Base-by-base conservation (phyloP, 2,113 vertebrate genomes). In the Phalacrocorax carbo region DNA sequence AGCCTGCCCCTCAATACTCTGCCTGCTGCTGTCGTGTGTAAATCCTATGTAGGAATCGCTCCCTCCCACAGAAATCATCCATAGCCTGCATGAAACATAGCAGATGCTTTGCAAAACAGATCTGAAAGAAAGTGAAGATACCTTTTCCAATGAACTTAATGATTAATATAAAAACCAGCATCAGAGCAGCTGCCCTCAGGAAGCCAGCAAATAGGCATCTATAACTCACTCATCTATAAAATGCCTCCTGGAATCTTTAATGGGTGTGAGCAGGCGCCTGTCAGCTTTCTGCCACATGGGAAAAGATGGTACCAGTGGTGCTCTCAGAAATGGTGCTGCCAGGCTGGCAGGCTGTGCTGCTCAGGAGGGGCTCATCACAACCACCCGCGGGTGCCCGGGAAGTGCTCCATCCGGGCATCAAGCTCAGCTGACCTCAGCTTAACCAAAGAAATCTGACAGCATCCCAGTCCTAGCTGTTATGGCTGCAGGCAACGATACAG, bases 21-120 rank as follows among this genome's bases (percentile, higher is more conserved):
- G 86, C 93, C 96, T 96, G 55, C 94, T 95, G 91, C 89, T 88
- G 82, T 92, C 75, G 2, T 80, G 84, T 95, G 87, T 90, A 97
- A 96, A 96, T 94, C 94, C 94, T 83, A 6, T 20, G 22, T 38
- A 95, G 87, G 75, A 93, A 94, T 88, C 4, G 1, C 70, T 91
- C 68, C 79, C 64, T 93, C 95, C 89, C 66, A 80, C 86, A 87
- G 82, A 86, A 94, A 93, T 96, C 86, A 90, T 42, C 89, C 25
- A 1, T 77, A 86, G 82, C 69, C 73, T 90, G 62, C 42, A 18
- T 71, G 89, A 96, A 90, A 80, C 79, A 68, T 3, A 89, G 54
- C 95, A 97, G 95, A 96, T 90, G 71, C 91, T 87, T 72, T 13
- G 4, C 75, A 73, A 93, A 95, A 83, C 71, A 68, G 78, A 82